Conservation (phyloP, 1,140 invertebrate species). For the Drosophila parvula region DNA sequence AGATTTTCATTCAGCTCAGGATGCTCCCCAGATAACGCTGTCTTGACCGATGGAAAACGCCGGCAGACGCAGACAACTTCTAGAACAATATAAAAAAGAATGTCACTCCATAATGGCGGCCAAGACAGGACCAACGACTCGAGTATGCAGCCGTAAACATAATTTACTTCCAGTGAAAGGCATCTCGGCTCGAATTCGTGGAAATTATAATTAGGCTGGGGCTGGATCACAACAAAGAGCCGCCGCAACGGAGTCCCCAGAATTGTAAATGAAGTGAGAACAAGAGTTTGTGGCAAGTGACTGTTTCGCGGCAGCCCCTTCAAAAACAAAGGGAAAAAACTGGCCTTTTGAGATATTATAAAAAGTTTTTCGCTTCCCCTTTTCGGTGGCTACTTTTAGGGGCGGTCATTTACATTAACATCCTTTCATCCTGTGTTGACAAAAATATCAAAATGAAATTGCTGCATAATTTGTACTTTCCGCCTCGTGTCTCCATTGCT, state of each 20-base stretch:
- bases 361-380: conserved; percentile 64
- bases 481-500: conserved; percentile 56
- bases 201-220: conserved; percentile 76
- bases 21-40: neutral
- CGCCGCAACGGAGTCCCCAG: conserved; percentile 52
- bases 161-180: conserved; percentile 66
- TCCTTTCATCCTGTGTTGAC: conserved; percentile 72
- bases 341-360: conserved; percentile 78
- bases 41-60: conserved; percentile 47
- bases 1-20: neutral
- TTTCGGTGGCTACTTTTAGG: conserved; percentile 49
- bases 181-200: conserved; percentile 62
- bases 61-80: conserved; percentile 18
- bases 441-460: conserved; percentile 83
- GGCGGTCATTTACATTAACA: conserved; percentile 80
- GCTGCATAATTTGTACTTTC: conserved; percentile 81
- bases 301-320: neutral
- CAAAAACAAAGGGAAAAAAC: conserved; percentile 56
- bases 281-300: conserved; percentile 51
- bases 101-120: conserved; percentile 41
- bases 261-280: conserved; percentile 82
- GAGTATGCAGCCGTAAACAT: conserved; percentile 70
- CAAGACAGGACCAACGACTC: neutral
- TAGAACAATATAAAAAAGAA: conserved; percentile 55
- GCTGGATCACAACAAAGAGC: conserved; percentile 49